Evolutionary conservation across 2,113 vertebrate species (phyloP), one percentile per base, ranked within the genome.

Genomic region (Muntiacus reevesi): DNA sequence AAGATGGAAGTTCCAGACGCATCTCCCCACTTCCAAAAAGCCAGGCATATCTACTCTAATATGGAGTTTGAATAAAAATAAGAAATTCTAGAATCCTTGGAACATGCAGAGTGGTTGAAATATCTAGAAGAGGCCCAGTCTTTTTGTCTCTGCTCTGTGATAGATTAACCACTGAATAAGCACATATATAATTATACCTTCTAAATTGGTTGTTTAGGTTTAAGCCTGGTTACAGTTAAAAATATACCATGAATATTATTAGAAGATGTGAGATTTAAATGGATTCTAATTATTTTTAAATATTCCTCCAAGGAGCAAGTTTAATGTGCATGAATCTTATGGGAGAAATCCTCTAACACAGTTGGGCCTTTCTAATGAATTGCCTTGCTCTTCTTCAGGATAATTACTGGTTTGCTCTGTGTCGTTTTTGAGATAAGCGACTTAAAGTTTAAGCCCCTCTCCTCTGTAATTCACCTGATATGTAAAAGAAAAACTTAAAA

Each of bases 121-220:
- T 82, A 81, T 36, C 43, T 27, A 91, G 87, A 95, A 83, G 76
- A 82, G 89, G 90, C 52, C 19, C 62, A 71, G 50, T 28, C 89
- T 71, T 92, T 98, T 85, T 95, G 89, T 81, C 50, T 86, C 28
- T 62, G 87, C 40, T 84, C 0, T 30, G 10, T 57, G 43, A 74
- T 27, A 91, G 76, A 82, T 62, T 78, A 82, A 86, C 67, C 47
- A 85, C 36, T 59, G 55, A 95, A 36, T 92, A 57, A 59, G 76
- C 10, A 84, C 28, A 83, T 54, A 59, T 67, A 7, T 54, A 84
- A 93, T 89, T 74, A 92, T 27, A 27, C n/a, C 33, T 86, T 89
- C 62, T 81, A 91, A 92, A 85, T 89, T 91, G n/a, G 40, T 94
- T 97, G 28, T 91, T 94, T 94, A 86, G 92, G 28, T 87, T 91